Conservation (phyloP, 2,113 vertebrate species). For the Cettia cetti region DNA sequence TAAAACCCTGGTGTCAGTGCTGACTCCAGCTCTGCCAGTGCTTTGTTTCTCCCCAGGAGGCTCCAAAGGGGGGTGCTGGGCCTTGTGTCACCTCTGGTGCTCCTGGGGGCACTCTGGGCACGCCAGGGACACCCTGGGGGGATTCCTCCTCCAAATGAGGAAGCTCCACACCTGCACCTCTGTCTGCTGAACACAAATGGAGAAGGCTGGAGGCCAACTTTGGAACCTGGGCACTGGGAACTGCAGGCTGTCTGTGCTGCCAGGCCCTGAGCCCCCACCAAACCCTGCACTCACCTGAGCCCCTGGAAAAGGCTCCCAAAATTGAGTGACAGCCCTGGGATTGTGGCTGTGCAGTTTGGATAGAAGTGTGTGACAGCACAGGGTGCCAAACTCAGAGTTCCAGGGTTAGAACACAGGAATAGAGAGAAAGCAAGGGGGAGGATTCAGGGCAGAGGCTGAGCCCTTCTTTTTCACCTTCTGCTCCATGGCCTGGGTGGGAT, state of each 20-base stretch:
- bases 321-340: too few species aligned
- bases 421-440: too few species aligned
- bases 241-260: neutral
- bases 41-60: neutral
- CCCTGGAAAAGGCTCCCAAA: too few species aligned
- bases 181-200: neutral
- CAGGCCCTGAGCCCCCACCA: neutral
- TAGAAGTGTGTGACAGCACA: too few species aligned
- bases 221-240: neutral
- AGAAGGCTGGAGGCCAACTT: neutral
- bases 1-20: neutral
- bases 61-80: neutral
- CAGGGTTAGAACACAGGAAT: too few species aligned
- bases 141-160: rapidly evolving
- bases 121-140: neutral
- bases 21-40: neutral
- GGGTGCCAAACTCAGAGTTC: too few species aligned
- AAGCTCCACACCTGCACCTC: neutral
- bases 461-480: too few species aligned
- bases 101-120: neutral
- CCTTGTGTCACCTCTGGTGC: neutral
- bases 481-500: too few species aligned
- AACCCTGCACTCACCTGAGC: too few species aligned
- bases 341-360: too few species aligned
- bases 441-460: too few species aligned